Evolutionary conservation across 2,888 invertebrate genomes (phyloP), one percentile per base, ranked within the genome.

Genomic region (Melitaea athalia): DNA sequence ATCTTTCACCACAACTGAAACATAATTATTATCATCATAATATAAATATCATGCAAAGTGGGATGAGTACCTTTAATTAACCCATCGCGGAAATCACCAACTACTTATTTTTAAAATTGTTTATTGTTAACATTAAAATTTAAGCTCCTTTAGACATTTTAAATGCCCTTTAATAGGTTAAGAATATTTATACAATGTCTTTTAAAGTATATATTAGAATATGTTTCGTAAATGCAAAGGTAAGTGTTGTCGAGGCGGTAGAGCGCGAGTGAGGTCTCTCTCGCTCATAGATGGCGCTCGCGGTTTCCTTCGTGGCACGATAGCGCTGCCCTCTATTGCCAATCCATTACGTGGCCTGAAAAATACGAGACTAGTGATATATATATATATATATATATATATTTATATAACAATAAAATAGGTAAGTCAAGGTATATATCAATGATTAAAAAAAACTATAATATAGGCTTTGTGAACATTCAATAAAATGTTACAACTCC

Each of bases 281-380:
- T 94, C 94, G 79, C 93, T 93, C 93, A 94, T 93, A 70, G 93
- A 93, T 74, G 92, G 94, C 76, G 90, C 93, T 73, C 93, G 87
- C 65, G 94, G 94, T 82, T 94, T 94, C 75, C 88, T 84, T 83
- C 93, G 93, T 3, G 94, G 94, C 67, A 93, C 88, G 76, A 94
- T 94, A 75, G 94, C 93, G 78, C 91, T 89, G 59, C 94, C 94
- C 77, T 91, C 85, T 74, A 94, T 92, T 52, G 93, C 89, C 77
- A 94, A 82, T 3, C 84, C 88, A 73, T 86, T 81, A 87, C 79
- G 85, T 75, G 78, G 76, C 82, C 87, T 88, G 82, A 38, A 63
- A 74, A 53, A 42, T 3, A 61, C 11, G 17, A n/a, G 5, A 4
- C n/a, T 0, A 49, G 5, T 7, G 8, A 45, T 45, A n/a, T 45